Conservation (phyloP, 1,140 invertebrate genomes). For the Sycobia sp. region DNA sequence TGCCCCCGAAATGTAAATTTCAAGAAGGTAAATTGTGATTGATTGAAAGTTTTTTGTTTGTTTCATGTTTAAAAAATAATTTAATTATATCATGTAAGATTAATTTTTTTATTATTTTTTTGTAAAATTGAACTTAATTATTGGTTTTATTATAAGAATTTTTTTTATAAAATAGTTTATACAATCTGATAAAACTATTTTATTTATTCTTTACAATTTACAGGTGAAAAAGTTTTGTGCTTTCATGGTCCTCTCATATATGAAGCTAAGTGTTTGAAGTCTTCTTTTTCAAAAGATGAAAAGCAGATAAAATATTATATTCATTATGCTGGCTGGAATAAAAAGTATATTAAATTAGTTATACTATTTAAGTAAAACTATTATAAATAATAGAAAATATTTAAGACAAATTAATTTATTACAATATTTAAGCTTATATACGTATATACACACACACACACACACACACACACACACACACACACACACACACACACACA, state of each 20-base stretch:
- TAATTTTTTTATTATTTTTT: background rate
- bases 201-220: no score
- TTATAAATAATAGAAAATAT: no score
- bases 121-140: background rate
- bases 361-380: no score
- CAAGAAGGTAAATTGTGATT: constrained; percentile 51
- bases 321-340: constrained; percentile 98
- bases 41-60: no score
- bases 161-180: background rate
- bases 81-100: no score
- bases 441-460: no score
- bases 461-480: no score
- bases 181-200: background rate
- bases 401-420: no score
- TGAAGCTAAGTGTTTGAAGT: constrained; percentile 93
- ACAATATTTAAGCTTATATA: no score
- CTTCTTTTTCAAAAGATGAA: constrained; percentile 80
- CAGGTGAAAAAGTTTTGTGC: constrained; percentile 94
- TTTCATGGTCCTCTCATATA: constrained; percentile 94
- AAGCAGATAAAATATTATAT: constrained; percentile 90
- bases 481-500: no score
- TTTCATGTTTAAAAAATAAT: background rate
- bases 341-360: constrained; percentile 75
- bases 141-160: no score
- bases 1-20: constrained; percentile 59